Conservation (phyloP, 2,888 invertebrate genomes). For the Volucella bombylans region DNA sequence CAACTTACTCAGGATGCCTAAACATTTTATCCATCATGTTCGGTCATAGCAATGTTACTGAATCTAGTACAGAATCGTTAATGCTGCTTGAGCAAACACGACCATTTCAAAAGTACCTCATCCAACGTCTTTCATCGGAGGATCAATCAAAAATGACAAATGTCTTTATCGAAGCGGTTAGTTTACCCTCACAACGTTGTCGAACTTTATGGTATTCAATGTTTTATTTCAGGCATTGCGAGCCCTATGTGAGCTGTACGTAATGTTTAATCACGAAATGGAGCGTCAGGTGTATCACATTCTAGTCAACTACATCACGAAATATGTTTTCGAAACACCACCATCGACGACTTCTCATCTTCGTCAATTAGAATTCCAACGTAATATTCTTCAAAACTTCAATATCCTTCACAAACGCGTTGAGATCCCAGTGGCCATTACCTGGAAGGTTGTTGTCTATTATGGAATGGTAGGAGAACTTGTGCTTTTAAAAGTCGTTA, state of each 20-base stretch:
- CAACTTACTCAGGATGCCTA: constrained; percentile 52
- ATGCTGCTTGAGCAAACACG: constrained; percentile 8
- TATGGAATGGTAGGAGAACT: constrained; percentile 45
- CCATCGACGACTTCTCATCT: neutral
- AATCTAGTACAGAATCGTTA: neutral
- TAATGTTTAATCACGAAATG: constrained; percentile 48
- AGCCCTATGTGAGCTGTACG: constrained; percentile 41
- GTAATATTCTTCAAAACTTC: constrained; percentile 42
- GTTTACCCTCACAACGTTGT: neutral
- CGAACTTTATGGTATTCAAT: neutral
- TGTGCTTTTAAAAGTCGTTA: neutral
- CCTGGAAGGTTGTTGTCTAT: constrained; percentile 56
- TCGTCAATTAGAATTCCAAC: constrained; percentile 33
- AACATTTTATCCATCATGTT: constrained; percentile 27
- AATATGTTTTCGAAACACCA: constrained; percentile 34
- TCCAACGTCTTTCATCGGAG: constrained; percentile 23
- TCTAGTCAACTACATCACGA: constrained; percentile 39
- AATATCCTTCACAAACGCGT: constrained; percentile 51
- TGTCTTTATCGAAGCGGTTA: constrained; percentile 45
- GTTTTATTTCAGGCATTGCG: constrained; percentile 39
- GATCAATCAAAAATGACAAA: constrained; percentile 21
- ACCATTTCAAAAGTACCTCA: constrained; percentile 36
- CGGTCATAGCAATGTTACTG: constrained; percentile 12
- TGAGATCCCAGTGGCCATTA: constrained; percentile 51
- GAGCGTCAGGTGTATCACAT: constrained; percentile 46